These are phyloP conservation scores for Malthinus flaveolus DNA, from an alignment of 2,888 invertebrate genomes.

Conservation along the genomic window DNA sequence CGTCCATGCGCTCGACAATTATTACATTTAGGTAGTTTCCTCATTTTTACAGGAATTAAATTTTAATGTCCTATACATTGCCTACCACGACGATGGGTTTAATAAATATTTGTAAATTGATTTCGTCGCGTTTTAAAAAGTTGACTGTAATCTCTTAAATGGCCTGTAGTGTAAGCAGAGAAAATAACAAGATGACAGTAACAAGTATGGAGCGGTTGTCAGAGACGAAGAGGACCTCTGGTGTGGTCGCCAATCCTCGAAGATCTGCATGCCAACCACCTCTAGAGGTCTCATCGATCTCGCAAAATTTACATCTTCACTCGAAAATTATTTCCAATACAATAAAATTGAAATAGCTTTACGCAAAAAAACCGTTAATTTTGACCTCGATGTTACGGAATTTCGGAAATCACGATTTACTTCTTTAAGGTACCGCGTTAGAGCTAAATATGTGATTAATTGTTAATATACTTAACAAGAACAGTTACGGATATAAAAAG, in stretches of 20 bases:
- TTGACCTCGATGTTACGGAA: constrained; percentile 6
- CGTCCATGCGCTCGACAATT: no score
- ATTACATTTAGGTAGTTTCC: no score
- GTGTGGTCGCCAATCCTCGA: constrained; percentile 32
- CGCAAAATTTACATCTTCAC: constrained; percentile 13
- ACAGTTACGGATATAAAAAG: constrained; percentile 38
- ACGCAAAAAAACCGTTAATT: neutral
- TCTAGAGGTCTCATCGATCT: constrained; percentile 43
- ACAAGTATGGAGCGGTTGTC: constrained; percentile 26
- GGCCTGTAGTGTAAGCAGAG: constrained; percentile 17
- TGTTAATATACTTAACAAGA: constrained; percentile 35
- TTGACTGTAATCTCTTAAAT: constrained; percentile 12
- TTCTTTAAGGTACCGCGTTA: constrained; percentile 6
- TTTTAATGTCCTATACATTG: neutral
- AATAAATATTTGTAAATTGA: neutral
- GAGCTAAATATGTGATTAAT: constrained; percentile 36
- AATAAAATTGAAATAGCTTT: no score
- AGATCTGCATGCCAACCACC: constrained; percentile 42
- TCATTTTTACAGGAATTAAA: no score
- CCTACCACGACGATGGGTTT: neutral
- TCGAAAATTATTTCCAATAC: no score
- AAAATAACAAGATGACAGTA: constrained; percentile 17
- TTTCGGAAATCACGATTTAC: constrained; percentile 37
- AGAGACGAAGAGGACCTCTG: constrained; percentile 32
- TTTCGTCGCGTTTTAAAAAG: constrained; percentile 1